Percentiles rank a stretch among this genome's conserved stretches.
Conservation (phyloP, 2,888 invertebrate species). For the Marronus borbonicus region DNA sequence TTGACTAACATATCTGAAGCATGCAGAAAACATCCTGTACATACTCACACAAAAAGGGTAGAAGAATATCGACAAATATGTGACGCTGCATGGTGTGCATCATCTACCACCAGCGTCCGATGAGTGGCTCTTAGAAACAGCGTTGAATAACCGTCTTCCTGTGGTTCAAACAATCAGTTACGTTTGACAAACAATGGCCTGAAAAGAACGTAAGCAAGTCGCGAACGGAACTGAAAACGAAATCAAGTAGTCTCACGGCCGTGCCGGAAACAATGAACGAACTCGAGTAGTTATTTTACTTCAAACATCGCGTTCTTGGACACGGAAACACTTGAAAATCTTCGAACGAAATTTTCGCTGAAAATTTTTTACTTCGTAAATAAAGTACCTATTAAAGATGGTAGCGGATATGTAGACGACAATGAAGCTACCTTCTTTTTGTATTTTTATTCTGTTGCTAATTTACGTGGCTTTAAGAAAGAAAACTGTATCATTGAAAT, state of each 20-base stretch:
- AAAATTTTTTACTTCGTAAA: too few relatives aligned
- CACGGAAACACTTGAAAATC: slow-evolving; percentile 14
- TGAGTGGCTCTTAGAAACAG: slow-evolving; percentile 20
- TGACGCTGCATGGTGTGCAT: slow-evolving; percentile 13
- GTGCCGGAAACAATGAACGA: slow-evolving; percentile 44
- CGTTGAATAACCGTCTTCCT: slow-evolving; percentile 49
- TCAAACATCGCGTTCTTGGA: slow-evolving; percentile 31
- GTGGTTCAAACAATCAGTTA: slow-evolving; percentile 49
- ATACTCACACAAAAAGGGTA: too few relatives aligned
- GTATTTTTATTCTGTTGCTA: too few relatives aligned
- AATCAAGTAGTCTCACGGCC: slow-evolving; percentile 47
- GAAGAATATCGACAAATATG: slow-evolving; percentile 18
- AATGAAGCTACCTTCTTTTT: too few relatives aligned
- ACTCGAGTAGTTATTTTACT: slow-evolving; percentile 40
- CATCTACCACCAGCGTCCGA: not conserved
- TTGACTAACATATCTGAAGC: too few relatives aligned
- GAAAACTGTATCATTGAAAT: too few relatives aligned
- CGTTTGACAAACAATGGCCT: slow-evolving; percentile 51
- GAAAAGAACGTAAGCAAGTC: slow-evolving; percentile 50
- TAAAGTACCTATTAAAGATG: too few relatives aligned
- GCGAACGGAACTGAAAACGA: slow-evolving; percentile 51
- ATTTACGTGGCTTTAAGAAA: too few relatives aligned
- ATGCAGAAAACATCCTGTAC: too few relatives aligned
- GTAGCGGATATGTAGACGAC: too few relatives aligned
- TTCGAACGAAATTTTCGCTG: too few relatives aligned